Evolutionary conservation across 1,140 invertebrate genomes (phyloP).

Genomic region (Zaprionus kolodkinae): DNA sequence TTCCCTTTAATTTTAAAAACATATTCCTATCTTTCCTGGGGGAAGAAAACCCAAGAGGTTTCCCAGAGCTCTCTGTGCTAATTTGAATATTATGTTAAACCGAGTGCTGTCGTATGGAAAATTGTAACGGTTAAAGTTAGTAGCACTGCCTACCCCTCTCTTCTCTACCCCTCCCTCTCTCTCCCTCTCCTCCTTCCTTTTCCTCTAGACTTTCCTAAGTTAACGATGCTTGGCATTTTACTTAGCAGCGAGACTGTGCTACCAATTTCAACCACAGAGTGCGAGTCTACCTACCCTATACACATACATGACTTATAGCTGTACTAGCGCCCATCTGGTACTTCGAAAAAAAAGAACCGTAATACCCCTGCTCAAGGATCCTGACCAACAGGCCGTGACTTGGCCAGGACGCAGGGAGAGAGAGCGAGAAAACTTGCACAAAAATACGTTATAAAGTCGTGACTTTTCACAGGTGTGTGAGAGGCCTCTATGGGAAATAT

Average conservation of each 20-base stretch:
- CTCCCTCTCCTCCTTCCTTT: background rate
- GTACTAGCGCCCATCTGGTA: slow-evolving; percentile 28
- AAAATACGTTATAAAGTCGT: slow-evolving; percentile 70
- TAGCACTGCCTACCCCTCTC: background rate
- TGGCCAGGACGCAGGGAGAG: too few relatives aligned
- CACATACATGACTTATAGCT: slow-evolving; percentile 18
- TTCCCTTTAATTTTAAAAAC: too few relatives aligned
- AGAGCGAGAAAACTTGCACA: slow-evolving; percentile 54
- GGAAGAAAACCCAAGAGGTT: background rate
- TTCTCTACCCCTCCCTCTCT: too few relatives aligned
- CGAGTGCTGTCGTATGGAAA: background rate
- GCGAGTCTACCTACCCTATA: background rate
- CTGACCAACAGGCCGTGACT: slow-evolving; percentile 56
- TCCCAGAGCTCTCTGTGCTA: background rate
- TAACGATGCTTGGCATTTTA: slow-evolving; percentile 26
- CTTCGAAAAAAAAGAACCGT: background rate
- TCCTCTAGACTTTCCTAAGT: background rate
- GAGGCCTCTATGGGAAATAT: too few relatives aligned
- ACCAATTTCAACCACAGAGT: slow-evolving; percentile 16
- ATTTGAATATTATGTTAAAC: slow-evolving; percentile 12
- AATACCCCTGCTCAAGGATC: slow-evolving; percentile 34
- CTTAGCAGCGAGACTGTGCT: background rate
- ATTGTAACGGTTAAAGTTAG: slow-evolving; percentile 37
- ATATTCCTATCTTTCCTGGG: background rate
- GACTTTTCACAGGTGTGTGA: slow-evolving; percentile 48